Conservation (phyloP, 2,888 invertebrate species). For the Sarcophaga subvicina region DNA sequence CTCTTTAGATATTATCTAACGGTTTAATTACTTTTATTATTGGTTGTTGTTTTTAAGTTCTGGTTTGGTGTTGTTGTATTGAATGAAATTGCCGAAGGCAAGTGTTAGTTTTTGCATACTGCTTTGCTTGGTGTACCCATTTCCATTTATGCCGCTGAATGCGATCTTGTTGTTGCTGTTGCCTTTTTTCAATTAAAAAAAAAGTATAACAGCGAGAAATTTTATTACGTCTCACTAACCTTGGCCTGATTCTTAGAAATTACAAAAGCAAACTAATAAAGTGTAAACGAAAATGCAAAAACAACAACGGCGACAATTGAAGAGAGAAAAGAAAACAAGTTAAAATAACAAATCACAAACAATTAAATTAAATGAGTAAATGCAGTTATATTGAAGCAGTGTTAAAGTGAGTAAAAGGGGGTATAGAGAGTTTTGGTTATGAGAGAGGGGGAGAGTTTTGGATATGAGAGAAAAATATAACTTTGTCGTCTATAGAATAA, state of each 20-base stretch:
- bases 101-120: background rate
- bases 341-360: background rate
- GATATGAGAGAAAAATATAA: slow-evolving; percentile 21
- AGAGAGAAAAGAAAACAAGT: background rate
- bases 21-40: too few relatives aligned
- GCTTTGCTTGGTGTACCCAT: background rate
- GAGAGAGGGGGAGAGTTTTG: background rate
- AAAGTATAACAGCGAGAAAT: slow-evolving; percentile 61
- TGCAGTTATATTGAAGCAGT: too few relatives aligned
- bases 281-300: background rate
- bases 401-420: too few relatives aligned
- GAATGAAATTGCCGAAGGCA: background rate
- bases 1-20: too few relatives aligned
- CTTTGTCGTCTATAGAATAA: slow-evolving; percentile 41
- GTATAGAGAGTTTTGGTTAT: too few relatives aligned
- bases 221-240: slow-evolving; percentile 64
- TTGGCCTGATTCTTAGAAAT: slow-evolving; percentile 68
- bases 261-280: slow-evolving; percentile 57
- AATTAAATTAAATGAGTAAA: too few relatives aligned
- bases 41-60: too few relatives aligned
- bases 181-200: slow-evolving; percentile 19
- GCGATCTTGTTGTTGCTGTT: slow-evolving; percentile 8
- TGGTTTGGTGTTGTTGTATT: background rate
- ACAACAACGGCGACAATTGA: background rate
- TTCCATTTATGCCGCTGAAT: background rate